A percentile compares a stretch with the other conserved stretches of the same genome.
These are phyloP conservation scores for Orchestes rusci DNA, from an alignment of 2,888 invertebrate genomes.

Conservation along the genomic window DNA sequence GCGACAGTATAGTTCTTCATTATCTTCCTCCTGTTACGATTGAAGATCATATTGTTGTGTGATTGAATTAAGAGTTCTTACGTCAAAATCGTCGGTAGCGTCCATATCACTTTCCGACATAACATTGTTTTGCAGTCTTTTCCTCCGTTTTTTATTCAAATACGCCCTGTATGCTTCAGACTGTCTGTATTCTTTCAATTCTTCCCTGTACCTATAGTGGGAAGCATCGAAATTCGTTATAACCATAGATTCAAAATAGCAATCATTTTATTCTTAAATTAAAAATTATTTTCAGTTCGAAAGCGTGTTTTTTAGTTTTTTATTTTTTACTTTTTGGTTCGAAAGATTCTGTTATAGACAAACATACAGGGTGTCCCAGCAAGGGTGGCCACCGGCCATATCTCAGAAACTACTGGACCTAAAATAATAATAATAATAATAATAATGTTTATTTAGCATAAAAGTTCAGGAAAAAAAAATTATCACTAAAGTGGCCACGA, in stretches of 20 bases:
- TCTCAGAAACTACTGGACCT: too few species aligned
- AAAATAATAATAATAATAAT: too few species aligned
- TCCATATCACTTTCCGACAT: constrained; percentile 47
- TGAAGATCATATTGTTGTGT: not conserved
- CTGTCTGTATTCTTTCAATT: constrained; percentile 49
- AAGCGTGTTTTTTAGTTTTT: too few species aligned
- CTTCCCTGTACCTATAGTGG: constrained; percentile 44
- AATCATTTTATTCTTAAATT: too few species aligned
- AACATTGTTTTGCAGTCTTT: constrained; percentile 42
- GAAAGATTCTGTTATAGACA: too few species aligned
- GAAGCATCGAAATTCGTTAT: too few species aligned
- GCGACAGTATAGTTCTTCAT: constrained; percentile 51
- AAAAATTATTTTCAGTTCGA: too few species aligned
- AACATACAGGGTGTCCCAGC: too few species aligned
- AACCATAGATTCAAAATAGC: constrained; percentile 30
- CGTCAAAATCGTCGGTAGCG: constrained; percentile 49
- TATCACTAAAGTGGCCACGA: too few species aligned
- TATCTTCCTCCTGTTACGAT: constrained; percentile 47
- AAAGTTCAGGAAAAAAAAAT: too few species aligned
- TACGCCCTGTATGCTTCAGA: constrained; percentile 50
- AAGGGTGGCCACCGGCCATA: too few species aligned
- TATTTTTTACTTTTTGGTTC: not conserved
- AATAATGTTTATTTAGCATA: too few species aligned
- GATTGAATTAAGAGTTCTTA: constrained; percentile 31
- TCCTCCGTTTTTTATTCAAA: constrained; percentile 47